A percentile compares a stretch with the other conserved stretches of the same genome.
These are phyloP conservation scores for Dasyurus viverrinus DNA, from an alignment of 2,113 vertebrate species.

Conservation along the genomic window DNA sequence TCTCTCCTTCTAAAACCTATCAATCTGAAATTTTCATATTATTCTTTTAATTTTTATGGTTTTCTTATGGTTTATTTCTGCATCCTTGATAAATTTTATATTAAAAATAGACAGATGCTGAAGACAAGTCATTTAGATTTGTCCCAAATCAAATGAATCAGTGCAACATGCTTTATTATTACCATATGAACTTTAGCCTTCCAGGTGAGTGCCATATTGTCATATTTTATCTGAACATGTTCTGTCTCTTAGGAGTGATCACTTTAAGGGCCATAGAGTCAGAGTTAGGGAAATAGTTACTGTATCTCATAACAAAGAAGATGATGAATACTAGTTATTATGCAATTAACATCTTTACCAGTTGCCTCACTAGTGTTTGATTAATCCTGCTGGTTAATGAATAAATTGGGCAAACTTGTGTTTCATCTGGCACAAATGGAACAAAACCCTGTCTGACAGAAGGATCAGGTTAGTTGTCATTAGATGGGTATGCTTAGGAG, in stretches of 20 bases:
- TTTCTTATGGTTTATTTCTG: not conserved
- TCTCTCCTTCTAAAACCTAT: not conserved
- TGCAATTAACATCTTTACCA: conserved; percentile 22
- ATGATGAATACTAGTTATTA: not conserved
- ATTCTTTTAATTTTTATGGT: not conserved
- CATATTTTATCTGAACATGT: not conserved
- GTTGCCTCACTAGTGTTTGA: conserved; percentile 46
- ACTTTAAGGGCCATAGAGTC: not conserved
- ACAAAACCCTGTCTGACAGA: conserved; percentile 62
- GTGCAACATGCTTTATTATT: accelerated
- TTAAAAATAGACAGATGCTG: not conserved
- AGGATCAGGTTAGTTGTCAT: conserved; percentile 67
- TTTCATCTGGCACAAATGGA: conserved; percentile 40
- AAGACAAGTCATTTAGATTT: not conserved
- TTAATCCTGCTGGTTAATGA: conserved; percentile 29
- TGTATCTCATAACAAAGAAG: not conserved
- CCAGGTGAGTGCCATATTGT: not conserved
- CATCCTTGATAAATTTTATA: conserved; percentile 11
- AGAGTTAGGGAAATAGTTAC: not conserved
- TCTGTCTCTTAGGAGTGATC: not conserved
- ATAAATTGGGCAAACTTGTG: conserved; percentile 10
- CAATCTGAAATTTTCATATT: not conserved
- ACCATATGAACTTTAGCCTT: not conserved
- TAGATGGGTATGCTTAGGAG: conserved; percentile 52
- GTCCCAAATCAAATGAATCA: accelerated